Evolutionary conservation across 2,797 vertebrate genomes (phyloP).

Genomic region (Channa striata): DNA sequence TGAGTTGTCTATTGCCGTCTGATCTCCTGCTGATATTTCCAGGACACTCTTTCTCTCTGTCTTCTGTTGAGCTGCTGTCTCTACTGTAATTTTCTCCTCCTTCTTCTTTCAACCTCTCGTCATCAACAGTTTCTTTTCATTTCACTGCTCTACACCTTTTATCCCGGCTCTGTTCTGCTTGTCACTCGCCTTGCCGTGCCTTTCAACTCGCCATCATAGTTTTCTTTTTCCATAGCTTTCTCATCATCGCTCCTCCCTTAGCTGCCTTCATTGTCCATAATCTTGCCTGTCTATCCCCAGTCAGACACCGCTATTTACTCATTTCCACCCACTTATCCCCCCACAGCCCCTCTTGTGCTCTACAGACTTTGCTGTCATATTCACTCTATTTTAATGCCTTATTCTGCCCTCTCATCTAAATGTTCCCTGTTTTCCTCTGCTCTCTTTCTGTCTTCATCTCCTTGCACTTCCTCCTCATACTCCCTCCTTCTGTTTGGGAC

Average conservation of each 20-base stretch:
- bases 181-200: constrained; percentile 24
- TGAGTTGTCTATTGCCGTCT: constrained; percentile 48
- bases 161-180: constrained; percentile 1
- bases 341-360: constrained; percentile 28
- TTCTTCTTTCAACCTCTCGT: constrained; percentile 54
- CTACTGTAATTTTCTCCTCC: constrained; percentile 45
- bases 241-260: constrained; percentile 56
- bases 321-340: constrained; percentile 57
- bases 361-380: constrained; percentile 45
- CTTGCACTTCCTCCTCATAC: constrained; percentile 25
- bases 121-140: constrained; percentile 60
- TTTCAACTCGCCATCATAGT: constrained; percentile 31
- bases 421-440: constrained; percentile 39
- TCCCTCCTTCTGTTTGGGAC: constrained; percentile 31
- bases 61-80: constrained; percentile 38
- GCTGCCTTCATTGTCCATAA: constrained; percentile 47
- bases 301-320: constrained; percentile 58
- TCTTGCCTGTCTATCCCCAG: constrained; percentile 49
- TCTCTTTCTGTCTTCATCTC: constrained; percentile 37
- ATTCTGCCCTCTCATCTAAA: constrained; percentile 52
- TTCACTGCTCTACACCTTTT: constrained; percentile 21
- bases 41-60: constrained; percentile 16
- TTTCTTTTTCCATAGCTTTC: constrained; percentile 46
- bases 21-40: constrained; percentile 64
- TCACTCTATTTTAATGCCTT: constrained; percentile 29